Percentiles rank a stretch among this genome's conserved stretches.
These are phyloP conservation scores for Hemicordylus capensis DNA, from an alignment of 2,113 vertebrate genomes.

Conservation along the genomic window DNA sequence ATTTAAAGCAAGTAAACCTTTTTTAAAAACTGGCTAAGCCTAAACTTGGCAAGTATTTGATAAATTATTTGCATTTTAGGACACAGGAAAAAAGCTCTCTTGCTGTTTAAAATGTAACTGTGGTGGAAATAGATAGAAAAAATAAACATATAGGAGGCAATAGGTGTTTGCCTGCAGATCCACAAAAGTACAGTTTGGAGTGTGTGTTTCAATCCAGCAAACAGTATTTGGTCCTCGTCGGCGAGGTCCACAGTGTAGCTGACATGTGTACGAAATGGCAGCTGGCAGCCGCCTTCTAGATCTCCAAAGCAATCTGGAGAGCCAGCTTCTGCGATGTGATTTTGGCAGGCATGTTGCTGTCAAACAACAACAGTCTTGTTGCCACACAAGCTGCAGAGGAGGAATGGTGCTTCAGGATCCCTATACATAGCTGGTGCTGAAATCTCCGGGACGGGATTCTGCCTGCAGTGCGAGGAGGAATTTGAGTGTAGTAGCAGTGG, in stretches of 20 bases:
- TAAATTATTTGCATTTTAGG: neutral
- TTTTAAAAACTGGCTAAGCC: slow-evolving; percentile 30
- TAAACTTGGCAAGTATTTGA: neutral
- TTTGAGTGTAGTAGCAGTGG: neutral
- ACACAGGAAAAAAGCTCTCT: neutral
- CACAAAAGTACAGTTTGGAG: neutral
- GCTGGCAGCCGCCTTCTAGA: slow-evolving; percentile 10
- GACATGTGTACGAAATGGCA: slow-evolving; percentile 8
- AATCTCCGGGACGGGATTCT: neutral
- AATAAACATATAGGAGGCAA: neutral
- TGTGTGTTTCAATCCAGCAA: neutral
- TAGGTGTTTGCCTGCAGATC: neutral
- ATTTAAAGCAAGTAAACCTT: neutral
- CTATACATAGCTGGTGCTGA: slow-evolving; percentile 24
- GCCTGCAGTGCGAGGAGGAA: neutral
- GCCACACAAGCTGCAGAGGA: slow-evolving; percentile 30
- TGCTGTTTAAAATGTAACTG: neutral
- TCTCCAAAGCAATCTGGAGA: slow-evolving; percentile 23
- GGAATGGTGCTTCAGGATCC: slow-evolving; percentile 43
- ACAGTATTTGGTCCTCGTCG: neutral
- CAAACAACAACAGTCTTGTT: slow-evolving; percentile 6
- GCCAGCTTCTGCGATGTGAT: slow-evolving; percentile 43
- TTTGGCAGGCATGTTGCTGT: slow-evolving; percentile 38
- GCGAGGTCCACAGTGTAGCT: neutral
- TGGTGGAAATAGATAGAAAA: neutral